Conservation (phyloP, 2,888 invertebrate species). For the Andrena trimmerana region DNA sequence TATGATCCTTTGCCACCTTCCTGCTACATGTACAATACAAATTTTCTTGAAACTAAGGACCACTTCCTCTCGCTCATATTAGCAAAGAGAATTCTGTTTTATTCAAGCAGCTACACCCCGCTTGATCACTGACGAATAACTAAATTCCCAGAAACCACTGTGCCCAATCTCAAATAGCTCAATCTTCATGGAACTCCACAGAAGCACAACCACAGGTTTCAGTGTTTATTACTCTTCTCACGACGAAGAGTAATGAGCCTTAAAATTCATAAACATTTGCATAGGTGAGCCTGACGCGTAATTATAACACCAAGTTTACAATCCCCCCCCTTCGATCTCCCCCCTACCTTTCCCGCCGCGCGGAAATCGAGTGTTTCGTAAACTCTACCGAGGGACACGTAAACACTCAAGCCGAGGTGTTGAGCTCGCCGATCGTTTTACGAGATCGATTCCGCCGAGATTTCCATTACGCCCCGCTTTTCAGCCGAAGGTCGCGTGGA, state of each 20-base stretch:
- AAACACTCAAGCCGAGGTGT: neutral
- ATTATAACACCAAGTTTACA: neutral
- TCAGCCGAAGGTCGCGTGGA: neutral
- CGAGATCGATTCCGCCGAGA: neutral
- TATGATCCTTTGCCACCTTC: too few species aligned
- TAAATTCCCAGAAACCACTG: neutral
- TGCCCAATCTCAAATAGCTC: neutral
- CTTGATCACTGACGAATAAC: neutral
- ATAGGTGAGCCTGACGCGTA: neutral
- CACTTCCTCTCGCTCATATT: too few species aligned
- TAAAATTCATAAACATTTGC: conserved; percentile 26
- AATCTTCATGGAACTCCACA: neutral
- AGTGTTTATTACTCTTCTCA: conserved; percentile 23
- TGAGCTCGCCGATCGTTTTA: neutral
- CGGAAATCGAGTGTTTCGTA: neutral
- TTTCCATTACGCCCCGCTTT: neutral
- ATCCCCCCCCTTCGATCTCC: neutral
- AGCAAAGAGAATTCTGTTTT: too few species aligned
- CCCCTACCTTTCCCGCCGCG: neutral
- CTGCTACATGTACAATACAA: too few species aligned
- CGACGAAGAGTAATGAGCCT: neutral
- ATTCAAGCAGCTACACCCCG: too few species aligned
- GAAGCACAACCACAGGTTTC: conserved; percentile 4
- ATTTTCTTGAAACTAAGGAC: too few species aligned
- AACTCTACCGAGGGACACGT: neutral